Evolutionary conservation across 2,797 vertebrate species (phyloP), one percentile per base, ranked within the genome.

Genomic region (Sandelia bainsii): DNA sequence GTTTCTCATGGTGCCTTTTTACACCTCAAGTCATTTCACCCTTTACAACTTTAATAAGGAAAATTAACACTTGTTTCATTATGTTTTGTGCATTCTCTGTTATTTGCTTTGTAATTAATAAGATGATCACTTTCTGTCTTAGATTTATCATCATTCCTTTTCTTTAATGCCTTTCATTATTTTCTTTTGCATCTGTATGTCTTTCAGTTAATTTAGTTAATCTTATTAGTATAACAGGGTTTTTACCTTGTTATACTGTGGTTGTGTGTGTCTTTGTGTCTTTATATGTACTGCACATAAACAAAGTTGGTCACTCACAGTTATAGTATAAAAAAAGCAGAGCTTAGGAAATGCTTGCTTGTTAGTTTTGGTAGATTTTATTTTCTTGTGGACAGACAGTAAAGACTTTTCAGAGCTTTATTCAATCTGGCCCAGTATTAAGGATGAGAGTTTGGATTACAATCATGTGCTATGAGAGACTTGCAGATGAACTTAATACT

Each of bases 81-180:
- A 27, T 42, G 3, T 49, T 75, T 22, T 50, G 2, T 83, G 82
- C 81, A 88, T 82, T 81, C 39, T 66, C 57, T 66, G 19, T 75
- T 56, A 16, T 61, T 78, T n/a, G 57, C 32, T n/a, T 25, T 52
- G 22, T 62, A 29, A 23, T 64, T 66, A 45, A 63, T 27, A 8
- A 58, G 25, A 56, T 20, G 61, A 25, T 22, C 20, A 14, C 34
- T 64, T 53, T 64, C 23, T 57, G 16, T 72, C 37, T 67, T 58
- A 17, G 12, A 10, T 62, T 81, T 32, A 37, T 45, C 54, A 7
- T 61, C 45, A 27, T 58, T 6, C 8, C 56, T 45, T 72, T 72
- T 25, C 27, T 71, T 70, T 69, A 39, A 56, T 67, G 7, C 16
- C n/a, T 46, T 4, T 44, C 27, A 13, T 67, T 75, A 25, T 68